Base-by-base conservation (phyloP, 2,797 vertebrate genomes). In the Adrianichthys oophorus region DNA sequence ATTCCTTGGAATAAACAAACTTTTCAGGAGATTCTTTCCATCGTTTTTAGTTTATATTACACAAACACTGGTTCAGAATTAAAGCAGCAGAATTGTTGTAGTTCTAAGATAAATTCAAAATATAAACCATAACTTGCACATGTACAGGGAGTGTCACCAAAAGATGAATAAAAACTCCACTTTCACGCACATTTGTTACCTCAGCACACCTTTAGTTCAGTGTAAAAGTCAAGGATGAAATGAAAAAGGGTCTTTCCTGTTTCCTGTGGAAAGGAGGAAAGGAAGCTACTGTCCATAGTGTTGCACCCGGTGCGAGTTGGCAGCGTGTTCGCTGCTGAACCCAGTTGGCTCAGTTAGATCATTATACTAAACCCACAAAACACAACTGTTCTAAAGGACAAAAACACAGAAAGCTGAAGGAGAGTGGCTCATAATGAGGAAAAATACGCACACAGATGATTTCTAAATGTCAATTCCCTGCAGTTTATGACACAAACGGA, bases 251-350 rank as follows among this genome's bases (percentile, higher is more conserved):
- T 54, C 10, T 72, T 69, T 76, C 75, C 68, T 24, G 68, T 76
- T 85, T 85, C 74, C 84, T 74, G 68, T 76, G 80, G 76, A 83
- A 85, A 68, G 10, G 26, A 32, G 41, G 51, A 79, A 59, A 76
- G 79, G 70, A 84, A 83, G 66, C 70, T 51, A 69, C 62, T 0
- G 50, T 55, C 51, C 41, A 53, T 12, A 52, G 52, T 4, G 53
- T 58, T 76, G 52, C 59, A 54, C 51, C 66, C 47, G 67, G 52
- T 19, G 64, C 60, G 58, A 76, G 58, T 52, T 80, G 68, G 59
- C 76, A 60, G 70, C 52, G 37, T 68, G 70, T 63, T 47, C 63
- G 62, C 65, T 32, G 52, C 51, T 66, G 48, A 14, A 26, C 26
- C 5, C 17, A 4, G 57, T 59, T 87, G 84, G 79, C 81, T 76